Base-by-base conservation (phyloP, 2,888 invertebrate species). In the Malthinus seriepunctatus region DNA sequence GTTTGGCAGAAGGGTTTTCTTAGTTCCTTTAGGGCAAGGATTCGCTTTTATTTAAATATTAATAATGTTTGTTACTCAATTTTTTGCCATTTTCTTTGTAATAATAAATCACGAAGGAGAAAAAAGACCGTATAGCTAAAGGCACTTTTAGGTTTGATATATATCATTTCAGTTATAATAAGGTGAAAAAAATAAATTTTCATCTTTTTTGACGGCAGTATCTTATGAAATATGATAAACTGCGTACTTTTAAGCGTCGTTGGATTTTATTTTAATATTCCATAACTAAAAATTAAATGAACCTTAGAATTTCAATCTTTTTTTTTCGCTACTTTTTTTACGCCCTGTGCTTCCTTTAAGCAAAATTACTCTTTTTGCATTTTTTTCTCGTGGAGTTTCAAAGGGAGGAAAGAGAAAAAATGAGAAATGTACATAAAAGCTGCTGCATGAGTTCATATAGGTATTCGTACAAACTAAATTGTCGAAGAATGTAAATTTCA, bases 401-500 rank as follows among this genome's bases (percentile, higher is more conserved):
- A 5, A 23, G 5, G 23, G 3, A 23, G 23, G 5, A 23, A 23
- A 23, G 23, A 23, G 5, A 23, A 23, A 23, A 5, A 23, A 23
- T 23, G 23, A 23, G 23, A 23, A 23, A 23, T 5, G 5, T 5
- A 23, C 23, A 23, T 5, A 23, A 23, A 10, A 35, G 35, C 35
- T 9, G n/a, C 35, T 46, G 33, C 44, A 37, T 31, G 37, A 39
- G 32, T 9, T 47, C 47, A 38, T 39, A 48, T 48, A 55, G 44
- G 5, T 23, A 55, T 55, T 55, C 49, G 33, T 49, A 55, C 55
- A 55, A 49, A 42, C 55, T 48, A 42, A 55, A 49, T 39, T 55
- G 54, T 47, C 54, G 54, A 52, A 46, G 53, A 54, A 54, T 48
- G 55, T 39, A 49, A 55, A 55, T 49, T 55, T 55, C 55, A 55